These are phyloP conservation scores for Rousettus leschenaultii DNA, from an alignment of 2,113 vertebrate genomes.

Conservation along the genomic window DNA sequence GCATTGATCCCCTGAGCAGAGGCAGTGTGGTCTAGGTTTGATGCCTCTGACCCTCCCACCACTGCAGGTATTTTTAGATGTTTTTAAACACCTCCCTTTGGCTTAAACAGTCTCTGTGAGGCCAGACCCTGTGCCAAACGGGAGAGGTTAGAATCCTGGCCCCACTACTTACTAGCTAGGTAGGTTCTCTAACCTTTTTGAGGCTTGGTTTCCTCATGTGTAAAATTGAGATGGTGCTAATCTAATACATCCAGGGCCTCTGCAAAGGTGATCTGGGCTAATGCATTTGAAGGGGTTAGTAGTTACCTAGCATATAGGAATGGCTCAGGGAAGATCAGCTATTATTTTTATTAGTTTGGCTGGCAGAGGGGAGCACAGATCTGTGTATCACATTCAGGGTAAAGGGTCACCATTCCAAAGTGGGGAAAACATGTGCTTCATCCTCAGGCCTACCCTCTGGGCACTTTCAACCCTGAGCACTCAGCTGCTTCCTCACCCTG, in stretches of 20 bases:
- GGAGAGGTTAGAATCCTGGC: neutral
- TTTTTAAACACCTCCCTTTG: neutral
- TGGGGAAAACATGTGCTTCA: neutral
- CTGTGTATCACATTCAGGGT: neutral
- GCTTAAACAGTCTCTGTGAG: neutral
- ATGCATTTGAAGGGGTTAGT: too few relatives aligned
- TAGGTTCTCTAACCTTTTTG: neutral
- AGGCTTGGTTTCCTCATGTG: neutral
- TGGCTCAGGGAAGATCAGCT: neutral
- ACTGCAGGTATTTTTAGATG: neutral
- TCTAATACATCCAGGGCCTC: neutral
- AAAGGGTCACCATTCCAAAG: neutral
- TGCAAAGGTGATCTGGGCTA: neutral
- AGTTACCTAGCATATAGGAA: neutral
- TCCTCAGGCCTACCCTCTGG: neutral
- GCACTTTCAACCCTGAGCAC: neutral
- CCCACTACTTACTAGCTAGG: neutral
- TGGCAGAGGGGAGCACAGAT: neutral
- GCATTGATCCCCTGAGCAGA: neutral
- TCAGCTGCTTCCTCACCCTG: neutral
- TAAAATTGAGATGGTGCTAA: neutral
- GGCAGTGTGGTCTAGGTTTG: neutral
- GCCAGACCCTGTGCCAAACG: neutral
- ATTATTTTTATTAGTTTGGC: neutral
- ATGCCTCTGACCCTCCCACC: neutral